These are phyloP conservation scores for Opisthograptis luteolata DNA, from an alignment of 2,888 invertebrate genomes.

Conservation along the genomic window DNA sequence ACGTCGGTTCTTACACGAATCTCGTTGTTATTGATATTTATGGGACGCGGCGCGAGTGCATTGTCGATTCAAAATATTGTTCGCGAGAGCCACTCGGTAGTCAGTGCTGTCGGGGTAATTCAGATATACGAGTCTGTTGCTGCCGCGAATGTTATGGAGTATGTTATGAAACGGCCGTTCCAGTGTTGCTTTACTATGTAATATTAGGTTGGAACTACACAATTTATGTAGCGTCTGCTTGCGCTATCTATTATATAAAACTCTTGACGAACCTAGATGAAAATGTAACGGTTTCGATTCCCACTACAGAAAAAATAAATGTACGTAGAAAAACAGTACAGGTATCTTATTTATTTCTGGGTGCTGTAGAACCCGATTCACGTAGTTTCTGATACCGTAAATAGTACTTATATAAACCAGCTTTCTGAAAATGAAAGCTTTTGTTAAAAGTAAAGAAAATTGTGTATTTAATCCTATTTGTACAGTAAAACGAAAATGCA, in stretches of 20 bases:
- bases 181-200: constrained; percentile 22
- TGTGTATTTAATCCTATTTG: no score
- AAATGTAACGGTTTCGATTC: no score
- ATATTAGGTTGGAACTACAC: constrained; percentile 3
- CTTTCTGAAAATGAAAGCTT: no score
- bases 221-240: constrained; percentile 1
- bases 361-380: no score
- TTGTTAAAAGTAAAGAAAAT: no score
- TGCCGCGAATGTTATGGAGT: constrained; percentile 46
- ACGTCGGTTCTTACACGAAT: constrained; percentile 37
- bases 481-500: background rate
- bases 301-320: no score
- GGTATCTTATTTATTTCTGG: no score
- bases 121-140: constrained; percentile 48
- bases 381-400: no score
- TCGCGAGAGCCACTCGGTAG: constrained; percentile 41
- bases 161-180: constrained; percentile 40
- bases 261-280: no score
- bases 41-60: constrained; percentile 34
- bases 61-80: constrained; percentile 42
- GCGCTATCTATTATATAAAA: no score
- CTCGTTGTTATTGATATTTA: constrained; percentile 38
- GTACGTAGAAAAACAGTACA: no score
- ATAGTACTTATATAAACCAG: no score
- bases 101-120: constrained; percentile 45